Evolutionary conservation across 2,888 invertebrate species (phyloP).

Genomic region (Uloborus plumipes): DNA sequence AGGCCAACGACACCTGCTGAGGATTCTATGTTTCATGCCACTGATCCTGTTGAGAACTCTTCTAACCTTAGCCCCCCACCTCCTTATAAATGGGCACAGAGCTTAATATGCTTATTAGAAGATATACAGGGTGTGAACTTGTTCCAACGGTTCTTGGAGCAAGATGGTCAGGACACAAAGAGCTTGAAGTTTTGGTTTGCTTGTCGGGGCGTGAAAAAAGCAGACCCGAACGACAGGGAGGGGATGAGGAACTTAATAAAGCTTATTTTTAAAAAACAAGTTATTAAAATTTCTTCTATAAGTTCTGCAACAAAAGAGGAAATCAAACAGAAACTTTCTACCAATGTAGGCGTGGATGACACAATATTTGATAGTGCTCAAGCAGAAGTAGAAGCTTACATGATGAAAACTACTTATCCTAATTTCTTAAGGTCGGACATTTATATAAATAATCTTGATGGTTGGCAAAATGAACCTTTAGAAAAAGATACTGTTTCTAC

Average conservation of each 20-base stretch:
- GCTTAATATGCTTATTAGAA: conserved; percentile 84
- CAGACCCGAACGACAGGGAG: conserved; percentile 24
- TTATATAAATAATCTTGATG: conserved; percentile 78
- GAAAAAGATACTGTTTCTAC: conserved; percentile 56
- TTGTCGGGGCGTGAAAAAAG: conserved; percentile 75
- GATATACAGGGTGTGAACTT: conserved; percentile 91
- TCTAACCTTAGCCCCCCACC: conserved; percentile 75
- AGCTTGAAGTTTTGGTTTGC: conserved; percentile 86
- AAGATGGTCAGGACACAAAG: conserved; percentile 69
- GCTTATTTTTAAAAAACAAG: conserved; percentile 49
- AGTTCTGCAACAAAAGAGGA: conserved; percentile 40
- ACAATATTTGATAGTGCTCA: conserved; percentile 89
- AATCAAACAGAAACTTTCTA: conserved; percentile 32
- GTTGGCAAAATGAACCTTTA: conserved; percentile 65
- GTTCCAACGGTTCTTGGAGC: conserved; percentile 77
- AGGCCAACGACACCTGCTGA: background rate
- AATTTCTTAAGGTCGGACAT: conserved; percentile 93
- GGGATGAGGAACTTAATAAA: conserved; percentile 21
- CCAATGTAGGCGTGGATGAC: conserved; percentile 76
- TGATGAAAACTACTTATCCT: conserved; percentile 89
- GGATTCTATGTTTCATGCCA: background rate
- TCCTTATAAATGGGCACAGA: conserved; percentile 90
- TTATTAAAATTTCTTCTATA: conserved; percentile 37
- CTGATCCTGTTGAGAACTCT: conserved; percentile 6
- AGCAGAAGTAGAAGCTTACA: conserved; percentile 83